These are phyloP conservation scores for Nothocercus nigrocapillus DNA, from an alignment of 2,113 vertebrate species.

Conservation along the genomic window DNA sequence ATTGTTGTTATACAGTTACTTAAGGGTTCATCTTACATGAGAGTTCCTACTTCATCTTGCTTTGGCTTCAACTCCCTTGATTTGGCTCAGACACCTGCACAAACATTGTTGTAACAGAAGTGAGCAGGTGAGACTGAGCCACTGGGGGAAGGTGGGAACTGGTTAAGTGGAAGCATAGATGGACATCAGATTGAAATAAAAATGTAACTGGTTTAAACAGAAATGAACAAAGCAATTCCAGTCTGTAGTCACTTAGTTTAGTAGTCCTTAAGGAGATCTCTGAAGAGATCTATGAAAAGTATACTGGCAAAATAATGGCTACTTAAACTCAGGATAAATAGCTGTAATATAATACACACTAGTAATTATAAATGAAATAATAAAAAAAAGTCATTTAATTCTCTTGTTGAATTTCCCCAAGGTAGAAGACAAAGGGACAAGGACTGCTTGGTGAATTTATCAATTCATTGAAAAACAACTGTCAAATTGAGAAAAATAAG, in stretches of 20 bases:
- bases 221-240: background rate
- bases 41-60: background rate
- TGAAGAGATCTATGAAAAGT: background rate
- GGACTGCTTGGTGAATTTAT: background rate
- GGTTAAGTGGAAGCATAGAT: background rate
- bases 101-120: background rate
- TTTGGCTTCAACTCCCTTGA: background rate
- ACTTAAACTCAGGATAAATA: background rate
- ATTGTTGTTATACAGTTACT: background rate
- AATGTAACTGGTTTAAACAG: background rate
- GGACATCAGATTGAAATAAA: background rate
- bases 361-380: background rate
- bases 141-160: background rate
- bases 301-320: background rate
- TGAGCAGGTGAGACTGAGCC: background rate
- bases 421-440: background rate
- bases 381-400: background rate
- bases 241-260: background rate
- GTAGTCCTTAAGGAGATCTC: background rate
- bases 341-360: background rate
- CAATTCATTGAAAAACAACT: background rate
- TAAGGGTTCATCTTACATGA: background rate
- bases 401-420: background rate
- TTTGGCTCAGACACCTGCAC: background rate
- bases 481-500: background rate